Conservation (phyloP, 2,888 invertebrate genomes). For the Lasioglossum villosulum region DNA sequence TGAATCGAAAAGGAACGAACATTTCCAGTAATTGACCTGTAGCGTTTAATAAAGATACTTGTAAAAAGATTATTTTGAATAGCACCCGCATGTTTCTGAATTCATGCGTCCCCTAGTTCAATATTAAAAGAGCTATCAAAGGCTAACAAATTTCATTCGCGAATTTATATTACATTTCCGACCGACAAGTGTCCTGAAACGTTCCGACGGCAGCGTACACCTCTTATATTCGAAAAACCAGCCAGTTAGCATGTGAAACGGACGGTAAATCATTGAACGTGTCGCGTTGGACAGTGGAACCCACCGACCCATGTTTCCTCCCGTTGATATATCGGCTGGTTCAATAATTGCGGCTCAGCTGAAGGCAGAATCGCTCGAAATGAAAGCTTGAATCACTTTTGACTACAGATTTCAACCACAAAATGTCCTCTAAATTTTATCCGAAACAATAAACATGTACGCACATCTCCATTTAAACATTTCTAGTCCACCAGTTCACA, state of each 20-base stretch:
- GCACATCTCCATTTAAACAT: neutral
- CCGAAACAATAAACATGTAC: neutral
- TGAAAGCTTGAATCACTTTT: neutral
- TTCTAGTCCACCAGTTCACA: neutral
- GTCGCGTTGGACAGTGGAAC: conserved; percentile 1
- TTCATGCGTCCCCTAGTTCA: neutral
- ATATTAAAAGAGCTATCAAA: neutral
- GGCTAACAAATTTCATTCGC: neutral
- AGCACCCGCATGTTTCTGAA: neutral
- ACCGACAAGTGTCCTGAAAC: neutral
- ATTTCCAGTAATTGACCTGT: neutral
- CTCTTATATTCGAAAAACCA: neutral
- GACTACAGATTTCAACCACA: neutral
- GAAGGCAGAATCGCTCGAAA: neutral
- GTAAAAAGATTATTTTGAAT: neutral
- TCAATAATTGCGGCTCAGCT: neutral
- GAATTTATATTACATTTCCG: neutral
- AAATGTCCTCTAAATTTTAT: neutral
- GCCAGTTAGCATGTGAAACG: conserved; percentile 10
- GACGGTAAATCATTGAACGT: conserved; percentile 22
- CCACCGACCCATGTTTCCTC: neutral
- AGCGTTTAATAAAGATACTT: neutral
- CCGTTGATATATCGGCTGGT: conserved; percentile 8
- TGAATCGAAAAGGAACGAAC: neutral
- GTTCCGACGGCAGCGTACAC: neutral